A percentile compares a stretch with the other conserved stretches of the same genome.
Evolutionary conservation across 2,797 vertebrate genomes (phyloP).

Genomic region (Lepidocolaptes lacrymiger): DNA sequence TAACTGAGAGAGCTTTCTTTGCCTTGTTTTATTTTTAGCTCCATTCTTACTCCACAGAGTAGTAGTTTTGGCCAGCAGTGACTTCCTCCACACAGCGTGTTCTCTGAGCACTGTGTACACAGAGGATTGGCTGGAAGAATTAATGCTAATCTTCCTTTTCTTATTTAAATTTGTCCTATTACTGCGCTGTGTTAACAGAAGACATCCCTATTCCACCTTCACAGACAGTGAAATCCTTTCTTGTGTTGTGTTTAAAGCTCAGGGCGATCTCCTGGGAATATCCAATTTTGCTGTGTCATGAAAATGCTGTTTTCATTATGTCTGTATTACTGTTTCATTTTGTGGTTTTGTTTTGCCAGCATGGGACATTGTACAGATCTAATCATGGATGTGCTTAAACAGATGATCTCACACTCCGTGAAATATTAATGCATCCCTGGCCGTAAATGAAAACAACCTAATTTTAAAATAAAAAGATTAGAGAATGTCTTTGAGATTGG

Average conservation of each 20-base stretch:
- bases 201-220: neutral
- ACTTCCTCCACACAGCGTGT: neutral
- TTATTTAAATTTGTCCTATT: neutral
- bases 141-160: slow-evolving; percentile 37
- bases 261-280: slow-evolving; percentile 29
- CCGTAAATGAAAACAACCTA: slow-evolving; percentile 14
- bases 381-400: slow-evolving; percentile 17
- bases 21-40: neutral
- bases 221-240: neutral
- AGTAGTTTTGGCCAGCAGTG: neutral
- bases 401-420: slow-evolving; percentile 9
- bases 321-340: neutral
- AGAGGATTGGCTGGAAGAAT: neutral
- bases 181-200: neutral
- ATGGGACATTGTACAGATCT: neutral
- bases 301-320: neutral
- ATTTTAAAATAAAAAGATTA: neutral
- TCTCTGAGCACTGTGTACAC: neutral
- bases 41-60: neutral
- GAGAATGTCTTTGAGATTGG: neutral
- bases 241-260: slow-evolving; percentile 8
- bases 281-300: slow-evolving; percentile 18
- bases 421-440: slow-evolving; percentile 35
- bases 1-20: neutral
- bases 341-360: neutral